These are phyloP conservation scores for Gracilinanus agilis DNA, from an alignment of 2,113 vertebrate species.

Conservation along the genomic window DNA sequence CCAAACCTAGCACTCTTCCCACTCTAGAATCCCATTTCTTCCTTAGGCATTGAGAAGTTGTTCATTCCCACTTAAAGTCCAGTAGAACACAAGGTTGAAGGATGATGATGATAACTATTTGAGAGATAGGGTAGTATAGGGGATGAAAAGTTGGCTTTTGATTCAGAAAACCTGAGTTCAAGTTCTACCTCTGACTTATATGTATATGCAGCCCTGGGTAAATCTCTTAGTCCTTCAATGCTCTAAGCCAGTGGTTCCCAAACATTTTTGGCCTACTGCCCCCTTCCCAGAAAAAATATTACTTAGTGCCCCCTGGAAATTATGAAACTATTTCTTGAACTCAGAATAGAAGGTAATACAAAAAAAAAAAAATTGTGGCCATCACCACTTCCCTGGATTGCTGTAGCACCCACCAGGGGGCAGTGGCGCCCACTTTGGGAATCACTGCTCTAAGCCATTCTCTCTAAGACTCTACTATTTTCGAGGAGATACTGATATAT, in stretches of 20 bases:
- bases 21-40: not conserved
- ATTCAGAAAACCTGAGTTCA: not conserved
- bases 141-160: not conserved
- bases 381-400: no score
- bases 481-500: not conserved
- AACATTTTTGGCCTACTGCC: no score
- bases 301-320: no score
- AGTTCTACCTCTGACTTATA: not conserved
- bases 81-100: not conserved
- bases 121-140: not conserved
- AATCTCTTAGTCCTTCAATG: not conserved
- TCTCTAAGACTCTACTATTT: not conserved
- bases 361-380: no score
- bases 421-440: no score
- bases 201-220: not conserved
- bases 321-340: no score
- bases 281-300: no score
- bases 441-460: not conserved
- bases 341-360: no score
- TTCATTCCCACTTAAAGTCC: not conserved
- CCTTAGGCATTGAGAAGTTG: not conserved
- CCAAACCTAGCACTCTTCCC: not conserved
- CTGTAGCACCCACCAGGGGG: no score
- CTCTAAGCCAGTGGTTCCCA: no score
- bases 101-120: not conserved